Conservation (phyloP, 2,797 vertebrate species). For the Rhinoraja longicauda region DNA sequence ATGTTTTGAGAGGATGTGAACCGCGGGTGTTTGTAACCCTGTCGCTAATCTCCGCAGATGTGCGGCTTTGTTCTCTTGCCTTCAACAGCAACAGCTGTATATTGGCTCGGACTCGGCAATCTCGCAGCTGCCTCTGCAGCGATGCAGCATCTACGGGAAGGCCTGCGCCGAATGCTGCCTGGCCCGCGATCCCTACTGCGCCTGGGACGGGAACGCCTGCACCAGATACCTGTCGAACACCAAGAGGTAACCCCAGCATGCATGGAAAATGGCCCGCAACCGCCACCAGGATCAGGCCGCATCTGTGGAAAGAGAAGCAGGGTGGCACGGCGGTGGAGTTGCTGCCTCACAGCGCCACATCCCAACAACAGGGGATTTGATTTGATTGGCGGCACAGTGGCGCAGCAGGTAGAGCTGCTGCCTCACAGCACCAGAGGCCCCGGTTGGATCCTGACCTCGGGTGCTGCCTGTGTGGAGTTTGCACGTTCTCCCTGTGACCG, state of each 20-base stretch:
- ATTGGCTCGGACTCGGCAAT: constrained; percentile 70
- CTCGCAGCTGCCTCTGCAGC: constrained; percentile 80
- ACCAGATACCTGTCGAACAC: constrained; percentile 84
- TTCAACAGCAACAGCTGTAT: constrained; percentile 85
- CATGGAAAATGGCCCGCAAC: too few species aligned
- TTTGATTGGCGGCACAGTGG: too few species aligned
- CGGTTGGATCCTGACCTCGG: too few species aligned
- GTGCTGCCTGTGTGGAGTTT: too few species aligned
- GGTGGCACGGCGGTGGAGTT: too few species aligned
- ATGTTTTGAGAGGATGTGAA: background rate
- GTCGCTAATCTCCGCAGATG: background rate
- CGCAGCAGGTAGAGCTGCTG: too few species aligned
- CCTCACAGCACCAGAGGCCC: too few species aligned
- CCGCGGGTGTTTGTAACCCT: background rate
- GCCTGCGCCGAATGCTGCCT: constrained; percentile 88
- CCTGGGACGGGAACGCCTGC: constrained; percentile 82
- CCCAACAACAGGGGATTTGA: too few species aligned
- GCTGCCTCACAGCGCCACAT: too few species aligned
- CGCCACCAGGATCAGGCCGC: too few species aligned
- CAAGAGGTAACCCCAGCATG: constrained; percentile 65
- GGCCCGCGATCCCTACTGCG: constrained; percentile 85
- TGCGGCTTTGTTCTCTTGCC: constrained; percentile 31
- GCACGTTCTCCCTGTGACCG: too few species aligned
- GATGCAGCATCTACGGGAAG: constrained; percentile 79
- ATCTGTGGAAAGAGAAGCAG: too few species aligned